Evolutionary conservation across 2,113 vertebrate species (phyloP).

Genomic region (Ochotona princeps): DNA sequence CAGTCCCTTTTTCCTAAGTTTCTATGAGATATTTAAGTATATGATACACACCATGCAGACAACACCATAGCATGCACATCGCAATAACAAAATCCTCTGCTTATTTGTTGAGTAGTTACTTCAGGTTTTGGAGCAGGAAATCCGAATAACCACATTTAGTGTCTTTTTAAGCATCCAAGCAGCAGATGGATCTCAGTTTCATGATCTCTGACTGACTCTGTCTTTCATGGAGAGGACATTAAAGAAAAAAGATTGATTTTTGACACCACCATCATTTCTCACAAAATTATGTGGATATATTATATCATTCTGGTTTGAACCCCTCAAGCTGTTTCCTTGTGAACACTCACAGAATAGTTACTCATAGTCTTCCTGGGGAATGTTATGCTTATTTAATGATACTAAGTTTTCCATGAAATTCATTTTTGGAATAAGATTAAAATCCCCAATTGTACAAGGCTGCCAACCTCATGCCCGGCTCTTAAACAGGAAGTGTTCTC

Average conservation of each 20-base stretch:
- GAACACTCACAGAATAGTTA: constrained; percentile 13
- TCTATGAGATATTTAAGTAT: constrained; percentile 16
- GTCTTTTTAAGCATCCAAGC: neutral
- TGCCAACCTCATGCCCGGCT: neutral
- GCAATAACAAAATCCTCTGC: neutral
- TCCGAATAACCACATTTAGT: constrained; percentile 9
- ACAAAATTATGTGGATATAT: constrained; percentile 58
- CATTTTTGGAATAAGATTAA: neutral
- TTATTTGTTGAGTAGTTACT: constrained; percentile 34
- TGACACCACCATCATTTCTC: constrained; percentile 48
- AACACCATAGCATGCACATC: neutral
- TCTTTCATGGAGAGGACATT: constrained; percentile 48
- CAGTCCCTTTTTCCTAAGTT: neutral
- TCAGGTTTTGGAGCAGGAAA: neutral
- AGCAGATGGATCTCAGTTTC: constrained; percentile 57
- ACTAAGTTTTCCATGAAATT: constrained; percentile 22
- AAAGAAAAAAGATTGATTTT: constrained; percentile 35
- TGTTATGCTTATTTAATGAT: constrained; percentile 19
- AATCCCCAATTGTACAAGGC: constrained; percentile 11
- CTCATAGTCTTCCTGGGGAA: constrained; percentile 50
- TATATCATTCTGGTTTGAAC: constrained; percentile 43
- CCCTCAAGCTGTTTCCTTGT: neutral
- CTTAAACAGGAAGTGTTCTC: neutral
- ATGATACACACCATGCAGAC: neutral
- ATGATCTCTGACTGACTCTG: constrained; percentile 52